Evolutionary conservation across 1,140 invertebrate genomes (phyloP).

Genomic region (Teleopsis dalmanni): DNA sequence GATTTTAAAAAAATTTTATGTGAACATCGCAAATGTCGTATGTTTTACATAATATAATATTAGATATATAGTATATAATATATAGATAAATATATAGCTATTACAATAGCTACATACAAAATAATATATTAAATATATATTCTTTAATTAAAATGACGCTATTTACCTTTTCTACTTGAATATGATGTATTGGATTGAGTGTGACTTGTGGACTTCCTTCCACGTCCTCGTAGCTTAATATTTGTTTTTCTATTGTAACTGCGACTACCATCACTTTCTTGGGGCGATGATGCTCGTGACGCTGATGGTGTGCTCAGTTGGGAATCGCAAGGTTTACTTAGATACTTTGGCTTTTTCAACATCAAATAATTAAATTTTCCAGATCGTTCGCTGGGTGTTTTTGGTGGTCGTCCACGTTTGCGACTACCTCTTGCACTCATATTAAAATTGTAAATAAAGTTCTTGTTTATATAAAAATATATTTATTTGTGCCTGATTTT

Average conservation of each 20-base stretch:
- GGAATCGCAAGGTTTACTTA: conserved; percentile 57
- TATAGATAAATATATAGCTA: not conserved
- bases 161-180: conserved; percentile 51
- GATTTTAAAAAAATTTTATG: no score
- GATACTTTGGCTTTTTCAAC: conserved; percentile 87
- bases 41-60: no score
- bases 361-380: conserved; percentile 79
- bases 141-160: conserved; percentile 15
- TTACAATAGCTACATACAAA: not conserved
- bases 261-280: conserved; percentile 58
- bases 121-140: not conserved
- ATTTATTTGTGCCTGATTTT: conserved; percentile 4
- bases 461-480: not conserved
- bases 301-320: conserved; percentile 68
- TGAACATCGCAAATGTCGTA: no score
- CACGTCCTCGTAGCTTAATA: conserved; percentile 49
- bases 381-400: conserved; percentile 74
- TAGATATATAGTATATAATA: no score
- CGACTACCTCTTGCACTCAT: conserved; percentile 60
- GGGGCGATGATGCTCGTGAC: conserved; percentile 66
- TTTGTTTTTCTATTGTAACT: conserved; percentile 45
- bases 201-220: conserved; percentile 44
- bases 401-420: conserved; percentile 81
- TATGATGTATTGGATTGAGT: conserved; percentile 41
- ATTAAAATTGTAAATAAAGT: not conserved